These are phyloP conservation scores for Cotesia chilonis DNA, from an alignment of 1,140 invertebrate genomes.

Conservation along the genomic window DNA sequence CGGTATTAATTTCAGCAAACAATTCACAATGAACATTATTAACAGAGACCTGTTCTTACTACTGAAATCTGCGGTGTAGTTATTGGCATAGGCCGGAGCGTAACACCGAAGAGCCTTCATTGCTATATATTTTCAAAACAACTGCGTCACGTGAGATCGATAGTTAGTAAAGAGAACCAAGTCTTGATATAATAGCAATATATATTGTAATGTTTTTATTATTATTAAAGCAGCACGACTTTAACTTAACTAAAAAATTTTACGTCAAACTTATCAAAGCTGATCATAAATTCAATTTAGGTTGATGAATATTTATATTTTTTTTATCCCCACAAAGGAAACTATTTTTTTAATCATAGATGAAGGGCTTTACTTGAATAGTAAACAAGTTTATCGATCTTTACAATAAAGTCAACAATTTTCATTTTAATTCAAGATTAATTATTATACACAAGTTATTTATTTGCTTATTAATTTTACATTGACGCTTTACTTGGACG, in stretches of 20 bases:
- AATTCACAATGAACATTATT: constrained; percentile 20
- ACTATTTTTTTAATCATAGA: constrained; percentile 3
- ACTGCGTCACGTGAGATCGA: constrained; percentile 44
- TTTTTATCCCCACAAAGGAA: neutral
- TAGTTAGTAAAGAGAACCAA: constrained; percentile 34
- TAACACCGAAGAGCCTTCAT: constrained; percentile 19
- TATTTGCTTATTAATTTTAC: neutral
- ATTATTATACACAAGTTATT: constrained; percentile 3
- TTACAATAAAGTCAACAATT: neutral
- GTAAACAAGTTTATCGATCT: neutral
- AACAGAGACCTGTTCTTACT: constrained; percentile 8
- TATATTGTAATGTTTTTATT: neutral
- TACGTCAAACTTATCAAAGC: neutral
- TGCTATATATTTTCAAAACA: constrained; percentile 29
- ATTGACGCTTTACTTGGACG: neutral
- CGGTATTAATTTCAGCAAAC: neutral
- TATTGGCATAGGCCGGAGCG: constrained; percentile 3
- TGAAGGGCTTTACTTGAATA: neutral
- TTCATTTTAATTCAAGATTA: neutral
- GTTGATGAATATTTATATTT: neutral
- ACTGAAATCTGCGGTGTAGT: neutral
- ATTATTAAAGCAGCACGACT: neutral
- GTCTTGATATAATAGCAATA: neutral
- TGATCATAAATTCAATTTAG: neutral
- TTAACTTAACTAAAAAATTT: neutral